Conservation (phyloP, 37 sponge, comb jelly and placozoan genomes). For the Eunapius fragilis region DNA sequence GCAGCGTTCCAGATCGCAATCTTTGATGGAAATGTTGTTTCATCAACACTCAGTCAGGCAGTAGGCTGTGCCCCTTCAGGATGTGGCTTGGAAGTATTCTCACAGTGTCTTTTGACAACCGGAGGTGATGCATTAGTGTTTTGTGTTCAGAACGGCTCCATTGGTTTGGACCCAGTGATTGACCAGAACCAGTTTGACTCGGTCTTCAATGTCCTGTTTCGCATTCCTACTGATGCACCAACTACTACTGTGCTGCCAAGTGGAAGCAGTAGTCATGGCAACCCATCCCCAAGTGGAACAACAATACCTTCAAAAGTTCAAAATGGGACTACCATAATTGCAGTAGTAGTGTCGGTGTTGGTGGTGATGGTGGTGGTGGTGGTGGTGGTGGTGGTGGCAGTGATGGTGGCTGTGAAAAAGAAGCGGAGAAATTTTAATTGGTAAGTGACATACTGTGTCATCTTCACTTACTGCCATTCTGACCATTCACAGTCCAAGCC, state of each 20-base stretch:
- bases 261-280: too few relatives aligned
- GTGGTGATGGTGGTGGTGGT: too few relatives aligned
- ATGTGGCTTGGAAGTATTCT: not conserved
- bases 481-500: too few relatives aligned
- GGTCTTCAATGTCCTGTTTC: not conserved
- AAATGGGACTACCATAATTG: not conserved
- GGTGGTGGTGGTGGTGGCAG: too few relatives aligned
- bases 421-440: too few relatives aligned
- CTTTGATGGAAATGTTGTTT: not conserved
- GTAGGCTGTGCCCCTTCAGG: not conserved
- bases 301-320: not conserved
- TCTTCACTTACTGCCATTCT: too few relatives aligned
- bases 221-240: not conserved
- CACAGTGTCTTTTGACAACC: not conserved
- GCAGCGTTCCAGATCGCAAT: not conserved
- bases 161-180: not conserved
- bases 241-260: not conserved
- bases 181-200: not conserved
- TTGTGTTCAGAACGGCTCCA: not conserved
- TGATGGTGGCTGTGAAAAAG: too few relatives aligned
- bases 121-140: not conserved
- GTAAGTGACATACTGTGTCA: too few relatives aligned
- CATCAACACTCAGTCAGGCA: not conserved
- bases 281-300: too few relatives aligned
- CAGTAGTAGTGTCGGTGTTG: too few relatives aligned